phyloP scores from a whole-genome alignment of 2,888 invertebrate species.

The Belgica antarctica region DNA sequence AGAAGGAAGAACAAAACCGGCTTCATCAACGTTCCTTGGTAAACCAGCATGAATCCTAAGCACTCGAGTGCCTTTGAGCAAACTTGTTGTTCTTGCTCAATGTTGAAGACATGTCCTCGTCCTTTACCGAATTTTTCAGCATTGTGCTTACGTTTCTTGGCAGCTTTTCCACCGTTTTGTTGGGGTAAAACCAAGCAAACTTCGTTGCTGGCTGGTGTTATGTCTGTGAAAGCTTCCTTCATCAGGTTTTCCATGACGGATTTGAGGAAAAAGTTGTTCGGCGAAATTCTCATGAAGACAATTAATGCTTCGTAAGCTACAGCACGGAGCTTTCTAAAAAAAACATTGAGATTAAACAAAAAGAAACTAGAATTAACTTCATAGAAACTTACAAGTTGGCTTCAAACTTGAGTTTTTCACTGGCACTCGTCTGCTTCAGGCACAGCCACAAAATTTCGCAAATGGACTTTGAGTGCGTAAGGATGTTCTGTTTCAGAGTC shows the following conservation, averaged over 20 bases:
- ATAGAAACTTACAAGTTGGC: slow-evolving; percentile 25
- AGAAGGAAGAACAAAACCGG: slow-evolving; percentile 45
- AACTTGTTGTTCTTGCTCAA: slow-evolving; percentile 4
- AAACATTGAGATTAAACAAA: no score
- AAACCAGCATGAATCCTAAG: not conserved
- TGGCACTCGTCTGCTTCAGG: slow-evolving; percentile 26
- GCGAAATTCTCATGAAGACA: slow-evolving; percentile 12
- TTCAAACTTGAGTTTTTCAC: slow-evolving; percentile 10
- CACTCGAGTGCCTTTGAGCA: slow-evolving; percentile 17
- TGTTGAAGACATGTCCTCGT: not conserved
- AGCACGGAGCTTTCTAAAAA: slow-evolving; percentile 46
- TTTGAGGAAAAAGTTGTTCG: slow-evolving; percentile 25
- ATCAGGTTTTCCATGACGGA: slow-evolving; percentile 25
- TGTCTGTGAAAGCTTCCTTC: slow-evolving; percentile 36
- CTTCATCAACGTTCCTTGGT: slow-evolving; percentile 26
- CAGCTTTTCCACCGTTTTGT: not conserved
- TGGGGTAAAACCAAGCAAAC: slow-evolving; percentile 17
- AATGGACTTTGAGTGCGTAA: slow-evolving; percentile 25
- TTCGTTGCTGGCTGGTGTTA: slow-evolving; percentile 23
- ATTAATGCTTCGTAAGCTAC: slow-evolving; percentile 48
- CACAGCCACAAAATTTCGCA: slow-evolving; percentile 32
- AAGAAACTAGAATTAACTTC: not conserved
- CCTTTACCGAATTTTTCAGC: not conserved
- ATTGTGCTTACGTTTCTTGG: slow-evolving; percentile 24
- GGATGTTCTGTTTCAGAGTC: slow-evolving; percentile 45